A percentile compares a stretch with the other conserved stretches of the same genome.
These are phyloP conservation scores for Synanthedon andrenaeformis DNA, from an alignment of 2,888 invertebrate species.

Conservation along the genomic window DNA sequence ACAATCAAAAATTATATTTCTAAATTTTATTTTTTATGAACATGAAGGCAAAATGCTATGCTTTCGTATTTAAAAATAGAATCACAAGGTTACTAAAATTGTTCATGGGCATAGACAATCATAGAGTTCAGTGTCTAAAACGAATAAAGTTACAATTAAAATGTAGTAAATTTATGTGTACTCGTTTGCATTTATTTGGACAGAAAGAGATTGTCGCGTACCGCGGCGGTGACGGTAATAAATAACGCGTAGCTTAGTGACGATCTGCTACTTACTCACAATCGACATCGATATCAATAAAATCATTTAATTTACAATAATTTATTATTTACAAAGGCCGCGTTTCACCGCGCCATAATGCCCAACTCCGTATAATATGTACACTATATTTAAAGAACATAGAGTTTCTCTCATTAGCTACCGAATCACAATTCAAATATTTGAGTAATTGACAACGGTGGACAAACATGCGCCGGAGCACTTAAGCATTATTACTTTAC, in stretches of 20 bases:
- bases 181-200: conserved; percentile 54
- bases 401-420: conserved; percentile 69
- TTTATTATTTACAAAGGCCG: conserved; percentile 65
- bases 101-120: no score
- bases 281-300: conserved; percentile 49
- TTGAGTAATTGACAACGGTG: conserved; percentile 70
- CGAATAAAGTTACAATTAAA: conserved; percentile 33
- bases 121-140: conserved; percentile 7
- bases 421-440: conserved; percentile 70
- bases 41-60: no score
- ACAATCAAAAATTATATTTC: no score
- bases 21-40: no score
- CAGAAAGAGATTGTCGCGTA: conserved; percentile 55
- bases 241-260: conserved; percentile 11
- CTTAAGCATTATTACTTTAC: conserved; percentile 58
- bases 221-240: conserved; percentile 25
- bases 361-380: conserved; percentile 68
- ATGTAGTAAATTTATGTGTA: conserved; percentile 58
- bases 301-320: conserved; percentile 62
- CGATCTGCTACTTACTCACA: conserved; percentile 23
- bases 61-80: no score
- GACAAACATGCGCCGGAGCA: conserved; percentile 66
- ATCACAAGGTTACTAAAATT: no score
- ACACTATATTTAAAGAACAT: conserved; percentile 66
- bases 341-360: conserved; percentile 58